phyloP scores from a whole-genome alignment of 2,113 vertebrate genomes.

The Oreochromis spilurus region DNA sequence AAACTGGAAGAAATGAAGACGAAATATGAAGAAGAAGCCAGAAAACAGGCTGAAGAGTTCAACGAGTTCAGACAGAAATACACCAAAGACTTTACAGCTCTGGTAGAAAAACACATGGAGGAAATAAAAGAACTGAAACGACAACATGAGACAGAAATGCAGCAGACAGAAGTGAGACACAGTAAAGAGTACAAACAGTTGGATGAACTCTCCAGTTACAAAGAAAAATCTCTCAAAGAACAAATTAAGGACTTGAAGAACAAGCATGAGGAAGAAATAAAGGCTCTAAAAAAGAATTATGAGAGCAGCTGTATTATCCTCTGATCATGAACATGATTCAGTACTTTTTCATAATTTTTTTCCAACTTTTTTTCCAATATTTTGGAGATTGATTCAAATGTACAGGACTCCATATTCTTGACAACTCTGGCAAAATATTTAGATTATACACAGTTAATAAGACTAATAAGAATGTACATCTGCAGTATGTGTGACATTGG shows the following conservation, averaged over 20 bases:
- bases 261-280: accelerated
- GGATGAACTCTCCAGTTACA: accelerated
- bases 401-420: background rate
- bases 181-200: accelerated
- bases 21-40: background rate
- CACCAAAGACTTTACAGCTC: background rate
- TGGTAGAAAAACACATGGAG: background rate
- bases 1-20: accelerated
- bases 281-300: accelerated
- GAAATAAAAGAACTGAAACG: accelerated
- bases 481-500: accelerated
- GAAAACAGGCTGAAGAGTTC: background rate
- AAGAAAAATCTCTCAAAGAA: background rate
- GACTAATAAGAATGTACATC: too few species aligned
- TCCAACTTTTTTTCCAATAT: background rate
- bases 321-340: background rate
- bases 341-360: background rate
- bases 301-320: accelerated
- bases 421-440: background rate
- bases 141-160: background rate
- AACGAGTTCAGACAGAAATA: background rate
- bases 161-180: accelerated
- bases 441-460: too few species aligned
- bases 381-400: background rate
- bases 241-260: accelerated